Percentiles rank a stretch among this genome's conserved stretches.
These are phyloP conservation scores for Calliphora vicina DNA, from an alignment of 1,140 invertebrate genomes.

Conservation along the genomic window DNA sequence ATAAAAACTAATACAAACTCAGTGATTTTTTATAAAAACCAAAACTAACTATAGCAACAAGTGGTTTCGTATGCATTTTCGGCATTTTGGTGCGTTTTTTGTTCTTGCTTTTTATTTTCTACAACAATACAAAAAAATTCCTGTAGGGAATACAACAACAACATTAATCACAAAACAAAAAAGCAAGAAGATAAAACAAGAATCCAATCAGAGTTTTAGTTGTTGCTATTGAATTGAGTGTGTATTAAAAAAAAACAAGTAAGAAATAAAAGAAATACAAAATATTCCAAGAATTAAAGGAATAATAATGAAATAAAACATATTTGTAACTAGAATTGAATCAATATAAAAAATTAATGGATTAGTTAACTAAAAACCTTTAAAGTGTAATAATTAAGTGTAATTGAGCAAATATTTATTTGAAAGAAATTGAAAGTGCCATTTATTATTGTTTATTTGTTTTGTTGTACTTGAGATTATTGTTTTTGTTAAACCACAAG, in stretches of 20 bases:
- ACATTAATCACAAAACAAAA: not conserved
- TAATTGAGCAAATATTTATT: not conserved
- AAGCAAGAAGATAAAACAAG: slow-evolving; percentile 12
- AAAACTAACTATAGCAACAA: not conserved
- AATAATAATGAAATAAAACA: not conserved
- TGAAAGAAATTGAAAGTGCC: slow-evolving; percentile 18
- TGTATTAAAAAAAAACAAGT: not conserved
- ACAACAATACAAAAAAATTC: not conserved
- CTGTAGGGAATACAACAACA: slow-evolving; percentile 7
- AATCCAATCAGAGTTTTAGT: slow-evolving; percentile 19
- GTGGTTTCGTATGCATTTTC: slow-evolving; percentile 12
- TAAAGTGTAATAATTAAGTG: not conserved
- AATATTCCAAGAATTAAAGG: slow-evolving; percentile 13
- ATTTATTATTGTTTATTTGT: not conserved
- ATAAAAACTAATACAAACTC: not conserved
- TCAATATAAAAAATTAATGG: not conserved
- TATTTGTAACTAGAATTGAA: not conserved
- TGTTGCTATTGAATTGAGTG: not conserved
- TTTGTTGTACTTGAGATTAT: no score
- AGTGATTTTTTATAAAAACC: not conserved
- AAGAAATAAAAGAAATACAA: not conserved
- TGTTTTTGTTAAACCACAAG: not conserved
- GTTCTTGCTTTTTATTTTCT: not conserved
- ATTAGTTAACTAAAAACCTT: no score
- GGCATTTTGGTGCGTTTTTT: not conserved